phyloP scores from a whole-genome alignment of 2,888 invertebrate species.

The Athripsodes cinereus region DNA sequence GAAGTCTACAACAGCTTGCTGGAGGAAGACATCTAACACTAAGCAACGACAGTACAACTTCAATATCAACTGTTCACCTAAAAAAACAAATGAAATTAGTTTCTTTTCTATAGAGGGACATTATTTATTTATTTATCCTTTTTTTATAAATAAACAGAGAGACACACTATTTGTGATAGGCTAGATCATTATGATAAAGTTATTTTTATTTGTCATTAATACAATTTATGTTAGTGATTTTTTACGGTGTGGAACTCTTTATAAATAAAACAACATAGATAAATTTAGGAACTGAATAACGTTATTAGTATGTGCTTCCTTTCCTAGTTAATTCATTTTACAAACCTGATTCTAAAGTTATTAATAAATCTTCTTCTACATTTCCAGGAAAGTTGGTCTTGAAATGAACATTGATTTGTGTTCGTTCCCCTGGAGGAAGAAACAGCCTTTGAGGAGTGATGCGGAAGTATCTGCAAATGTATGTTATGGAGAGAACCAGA shows the following conservation, averaged over 20 bases:
- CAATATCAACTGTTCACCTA: conserved; percentile 10
- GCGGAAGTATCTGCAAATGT: conserved; percentile 4
- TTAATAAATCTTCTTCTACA: conserved; percentile 1
- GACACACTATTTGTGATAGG: background rate
- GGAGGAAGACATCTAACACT: conserved; percentile 7
- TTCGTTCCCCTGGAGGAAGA: background rate
- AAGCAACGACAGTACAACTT: background rate
- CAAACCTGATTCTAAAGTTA: conserved; percentile 6
- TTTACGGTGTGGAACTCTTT: no score
- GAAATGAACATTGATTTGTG: conserved; percentile 2
- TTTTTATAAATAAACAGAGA: background rate
- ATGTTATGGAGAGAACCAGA: no score
- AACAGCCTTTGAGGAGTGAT: background rate
- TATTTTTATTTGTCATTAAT: no score
- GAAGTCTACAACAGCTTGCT: background rate
- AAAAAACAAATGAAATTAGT: background rate
- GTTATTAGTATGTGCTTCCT: no score
- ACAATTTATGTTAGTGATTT: no score
- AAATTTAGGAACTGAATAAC: no score
- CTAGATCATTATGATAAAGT: no score
- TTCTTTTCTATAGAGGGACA: background rate
- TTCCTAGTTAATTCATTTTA: background rate
- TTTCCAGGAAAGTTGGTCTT: background rate
- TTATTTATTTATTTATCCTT: background rate
- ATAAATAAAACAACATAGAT: no score